phyloP scores from a whole-genome alignment of 1,140 invertebrate genomes.

The Brachionus koreanus region DNA sequence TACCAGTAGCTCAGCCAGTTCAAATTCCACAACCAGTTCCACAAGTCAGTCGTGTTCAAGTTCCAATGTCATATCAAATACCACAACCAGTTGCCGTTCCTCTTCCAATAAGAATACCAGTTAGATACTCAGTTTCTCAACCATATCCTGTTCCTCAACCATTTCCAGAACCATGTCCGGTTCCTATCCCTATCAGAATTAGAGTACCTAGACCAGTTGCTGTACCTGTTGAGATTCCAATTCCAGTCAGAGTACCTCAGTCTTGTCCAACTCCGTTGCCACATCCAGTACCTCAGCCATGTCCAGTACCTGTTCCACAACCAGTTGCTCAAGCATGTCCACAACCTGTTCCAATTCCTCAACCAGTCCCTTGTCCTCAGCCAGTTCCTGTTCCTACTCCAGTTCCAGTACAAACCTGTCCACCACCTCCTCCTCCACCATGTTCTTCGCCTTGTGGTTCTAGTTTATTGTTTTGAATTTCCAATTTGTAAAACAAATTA shows the following conservation, averaged over 20 bases:
- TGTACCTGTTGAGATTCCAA: neutral
- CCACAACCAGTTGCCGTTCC: neutral
- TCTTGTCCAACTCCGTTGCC: neutral
- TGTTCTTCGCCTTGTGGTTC: neutral
- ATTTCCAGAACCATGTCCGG: neutral
- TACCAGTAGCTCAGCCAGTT: neutral
- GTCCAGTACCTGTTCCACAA: neutral
- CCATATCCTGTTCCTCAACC: conserved; percentile 6
- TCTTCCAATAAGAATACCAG: neutral
- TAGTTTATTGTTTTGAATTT: neutral
- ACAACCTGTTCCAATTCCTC: neutral
- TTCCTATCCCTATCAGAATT: neutral
- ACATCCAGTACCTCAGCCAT: neutral
- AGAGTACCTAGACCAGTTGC: neutral
- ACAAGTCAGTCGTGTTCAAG: neutral
- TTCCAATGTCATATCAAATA: neutral
- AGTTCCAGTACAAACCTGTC: neutral
- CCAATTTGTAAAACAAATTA: neutral
- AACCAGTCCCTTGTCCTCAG: neutral
- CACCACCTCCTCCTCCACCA: no score
- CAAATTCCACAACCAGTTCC: conserved; percentile 15
- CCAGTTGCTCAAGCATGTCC: conserved; percentile 9
- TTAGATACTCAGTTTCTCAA: neutral
- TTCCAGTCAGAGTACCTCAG: neutral
- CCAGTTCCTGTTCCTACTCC: neutral